phyloP scores from a whole-genome alignment of 1,140 invertebrate species.

The Phymastichus coffea region DNA sequence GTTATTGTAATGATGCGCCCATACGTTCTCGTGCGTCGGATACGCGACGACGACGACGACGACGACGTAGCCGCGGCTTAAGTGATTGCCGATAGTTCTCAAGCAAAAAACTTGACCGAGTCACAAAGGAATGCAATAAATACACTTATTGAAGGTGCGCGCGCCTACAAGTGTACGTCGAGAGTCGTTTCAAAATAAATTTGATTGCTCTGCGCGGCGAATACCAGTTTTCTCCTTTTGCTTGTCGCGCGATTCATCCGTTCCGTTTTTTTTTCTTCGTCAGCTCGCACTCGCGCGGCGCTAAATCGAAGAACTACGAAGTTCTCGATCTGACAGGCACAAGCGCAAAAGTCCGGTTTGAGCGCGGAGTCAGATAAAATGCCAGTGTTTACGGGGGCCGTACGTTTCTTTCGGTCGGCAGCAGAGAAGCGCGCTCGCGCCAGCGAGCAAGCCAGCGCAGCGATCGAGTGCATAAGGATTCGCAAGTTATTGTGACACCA shows the following conservation, averaged over 20 bases:
- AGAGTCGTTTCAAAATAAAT: slow-evolving; percentile 31
- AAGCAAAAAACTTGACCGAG: too few relatives aligned
- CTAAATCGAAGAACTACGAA: slow-evolving; percentile 7
- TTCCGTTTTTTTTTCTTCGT: too few relatives aligned
- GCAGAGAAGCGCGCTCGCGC: too few relatives aligned
- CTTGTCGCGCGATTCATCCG: slow-evolving; percentile 3
- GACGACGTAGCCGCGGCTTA: too few relatives aligned
- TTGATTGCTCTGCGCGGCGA: slow-evolving; percentile 17
- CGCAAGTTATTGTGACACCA: slow-evolving; percentile 39
- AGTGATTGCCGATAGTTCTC: slow-evolving; percentile 20
- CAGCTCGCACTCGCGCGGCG: too few relatives aligned
- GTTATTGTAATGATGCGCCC: background rate
- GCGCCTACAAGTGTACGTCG: too few relatives aligned
- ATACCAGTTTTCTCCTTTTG: slow-evolving; percentile 27
- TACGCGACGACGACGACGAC: too few relatives aligned
- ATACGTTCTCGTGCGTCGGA: too few relatives aligned
- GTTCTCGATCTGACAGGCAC: slow-evolving; percentile 15
- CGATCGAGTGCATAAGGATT: slow-evolving; percentile 37
- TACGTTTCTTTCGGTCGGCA: slow-evolving; percentile 33
- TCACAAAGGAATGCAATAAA: slow-evolving; percentile 21
- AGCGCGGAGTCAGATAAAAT: slow-evolving; percentile 40
- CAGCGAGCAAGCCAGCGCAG: too few relatives aligned
- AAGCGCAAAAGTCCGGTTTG: slow-evolving; percentile 20
- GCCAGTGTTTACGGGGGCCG: slow-evolving; percentile 43
- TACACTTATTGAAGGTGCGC: too few relatives aligned